Evolutionary conservation across 2,113 vertebrate species (phyloP).

Genomic region (Ondatra zibethicus): DNA sequence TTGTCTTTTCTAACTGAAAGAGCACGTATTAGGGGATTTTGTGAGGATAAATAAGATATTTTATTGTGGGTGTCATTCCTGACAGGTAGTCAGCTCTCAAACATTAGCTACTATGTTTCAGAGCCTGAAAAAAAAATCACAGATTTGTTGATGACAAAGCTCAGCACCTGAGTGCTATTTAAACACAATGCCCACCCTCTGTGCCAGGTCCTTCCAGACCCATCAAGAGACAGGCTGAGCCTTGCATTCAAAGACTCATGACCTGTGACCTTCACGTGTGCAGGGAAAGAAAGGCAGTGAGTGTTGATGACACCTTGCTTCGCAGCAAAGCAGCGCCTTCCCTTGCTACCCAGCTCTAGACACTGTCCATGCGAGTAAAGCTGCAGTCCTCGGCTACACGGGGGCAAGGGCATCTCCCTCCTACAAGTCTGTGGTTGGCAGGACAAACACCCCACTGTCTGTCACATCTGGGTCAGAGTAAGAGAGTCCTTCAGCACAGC

Average conservation of each 20-base stretch:
- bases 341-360: background rate
- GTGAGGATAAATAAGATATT: constrained; percentile 24
- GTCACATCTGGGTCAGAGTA: background rate
- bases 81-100: constrained; percentile 3
- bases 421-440: background rate
- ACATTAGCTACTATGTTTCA: background rate
- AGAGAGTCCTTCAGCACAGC: background rate
- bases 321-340: background rate
- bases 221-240: background rate
- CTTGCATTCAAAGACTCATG: background rate
- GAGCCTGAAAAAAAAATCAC: constrained; percentile 43
- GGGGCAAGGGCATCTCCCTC: background rate
- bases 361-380: background rate
- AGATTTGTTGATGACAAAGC: background rate
- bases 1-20: constrained; percentile 6
- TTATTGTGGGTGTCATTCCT: background rate
- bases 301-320: background rate
- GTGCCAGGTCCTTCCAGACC: background rate
- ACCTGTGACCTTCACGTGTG: background rate
- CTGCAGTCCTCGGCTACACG: background rate
- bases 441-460: background rate
- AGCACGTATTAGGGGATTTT: background rate
- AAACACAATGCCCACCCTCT: background rate
- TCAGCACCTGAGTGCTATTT: background rate
- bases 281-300: background rate